phyloP scores from a whole-genome alignment of 2,888 invertebrate species.

The Graphium colonna region DNA sequence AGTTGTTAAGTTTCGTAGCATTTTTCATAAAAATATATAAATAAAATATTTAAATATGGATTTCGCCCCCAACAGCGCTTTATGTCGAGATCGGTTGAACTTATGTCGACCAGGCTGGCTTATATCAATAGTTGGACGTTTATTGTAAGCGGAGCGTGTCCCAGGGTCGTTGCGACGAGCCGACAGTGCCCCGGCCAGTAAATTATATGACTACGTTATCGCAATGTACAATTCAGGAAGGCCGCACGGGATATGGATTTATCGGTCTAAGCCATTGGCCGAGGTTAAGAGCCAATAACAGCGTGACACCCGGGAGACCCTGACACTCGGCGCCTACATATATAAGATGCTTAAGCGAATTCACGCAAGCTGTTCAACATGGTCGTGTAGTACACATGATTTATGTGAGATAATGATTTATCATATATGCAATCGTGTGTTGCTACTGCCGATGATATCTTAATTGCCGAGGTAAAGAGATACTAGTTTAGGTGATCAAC shows the following conservation, averaged over 20 bases:
- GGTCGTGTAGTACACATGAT: neutral
- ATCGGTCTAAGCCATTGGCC: constrained; percentile 11
- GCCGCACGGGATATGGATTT: constrained; percentile 17
- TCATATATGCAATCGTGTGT: constrained; percentile 19
- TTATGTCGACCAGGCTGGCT: constrained; percentile 25
- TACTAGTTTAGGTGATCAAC: neutral
- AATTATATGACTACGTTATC: constrained; percentile 19
- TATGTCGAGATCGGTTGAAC: too few relatives aligned
- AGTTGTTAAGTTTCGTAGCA: too few relatives aligned
- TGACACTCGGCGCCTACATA: neutral
- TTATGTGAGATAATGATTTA: constrained; percentile 1
- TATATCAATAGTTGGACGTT: constrained; percentile 31
- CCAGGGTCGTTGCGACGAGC: constrained; percentile 20
- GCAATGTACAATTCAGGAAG: constrained; percentile 23
- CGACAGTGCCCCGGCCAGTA: too few relatives aligned
- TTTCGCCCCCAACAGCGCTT: too few relatives aligned
- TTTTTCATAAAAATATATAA: too few relatives aligned
- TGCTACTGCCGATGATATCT: neutral
- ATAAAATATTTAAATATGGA: too few relatives aligned
- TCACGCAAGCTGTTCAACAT: neutral
- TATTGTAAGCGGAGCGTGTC: constrained; percentile 29
- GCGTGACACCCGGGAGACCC: neutral
- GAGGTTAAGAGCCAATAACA: constrained; percentile 4
- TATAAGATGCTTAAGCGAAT: constrained; percentile 3
- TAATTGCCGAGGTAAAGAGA: neutral